These are phyloP conservation scores for Nicator chloris DNA, from an alignment of 2,113 vertebrate genomes.

Conservation along the genomic window DNA sequence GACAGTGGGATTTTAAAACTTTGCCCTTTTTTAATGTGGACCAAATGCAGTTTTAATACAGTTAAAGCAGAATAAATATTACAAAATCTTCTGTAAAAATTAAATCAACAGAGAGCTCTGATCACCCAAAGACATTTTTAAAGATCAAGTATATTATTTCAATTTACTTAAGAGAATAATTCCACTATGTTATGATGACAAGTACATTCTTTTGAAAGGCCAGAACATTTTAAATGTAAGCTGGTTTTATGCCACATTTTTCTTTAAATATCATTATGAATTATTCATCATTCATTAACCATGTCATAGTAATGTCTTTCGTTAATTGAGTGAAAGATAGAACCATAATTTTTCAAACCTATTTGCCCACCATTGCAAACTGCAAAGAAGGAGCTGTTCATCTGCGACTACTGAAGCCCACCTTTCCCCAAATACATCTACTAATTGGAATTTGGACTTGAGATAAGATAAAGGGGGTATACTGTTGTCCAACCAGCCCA, in stretches of 20 bases:
- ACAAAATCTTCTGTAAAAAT: neutral
- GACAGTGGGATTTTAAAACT: neutral
- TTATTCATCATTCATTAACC: neutral
- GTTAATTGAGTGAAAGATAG: neutral
- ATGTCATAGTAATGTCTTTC: neutral
- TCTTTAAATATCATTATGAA: neutral
- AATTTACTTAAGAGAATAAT: neutral
- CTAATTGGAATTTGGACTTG: neutral
- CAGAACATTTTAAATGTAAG: neutral
- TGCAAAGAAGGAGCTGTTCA: neutral
- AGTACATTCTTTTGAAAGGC: neutral
- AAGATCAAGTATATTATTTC: neutral
- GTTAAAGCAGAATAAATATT: neutral
- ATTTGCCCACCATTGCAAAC: neutral
- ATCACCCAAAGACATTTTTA: neutral
- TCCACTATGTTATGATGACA: neutral
- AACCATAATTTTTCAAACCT: neutral
- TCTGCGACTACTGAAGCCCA: neutral
- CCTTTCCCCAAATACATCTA: neutral
- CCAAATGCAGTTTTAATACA: neutral
- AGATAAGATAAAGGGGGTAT: neutral
- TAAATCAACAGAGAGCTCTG: neutral
- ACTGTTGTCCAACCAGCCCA: neutral
- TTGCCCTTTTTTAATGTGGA: neutral
- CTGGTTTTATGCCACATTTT: neutral